phyloP scores from a whole-genome alignment of 2,113 vertebrate species.

The Boleophthalmus pectinirostris region DNA sequence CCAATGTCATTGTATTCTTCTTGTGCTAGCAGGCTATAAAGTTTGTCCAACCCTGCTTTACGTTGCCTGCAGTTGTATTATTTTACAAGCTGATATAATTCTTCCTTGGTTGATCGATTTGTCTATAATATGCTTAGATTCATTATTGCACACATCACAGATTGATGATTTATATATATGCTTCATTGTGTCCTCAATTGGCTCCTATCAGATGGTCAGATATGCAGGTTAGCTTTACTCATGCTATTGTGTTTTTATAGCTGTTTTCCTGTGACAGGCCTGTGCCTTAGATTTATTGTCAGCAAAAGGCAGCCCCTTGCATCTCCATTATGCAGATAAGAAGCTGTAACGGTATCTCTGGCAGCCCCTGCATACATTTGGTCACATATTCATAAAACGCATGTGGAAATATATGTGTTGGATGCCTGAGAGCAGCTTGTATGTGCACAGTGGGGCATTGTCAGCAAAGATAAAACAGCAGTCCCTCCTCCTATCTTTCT shows the following conservation, averaged over 20 bases:
- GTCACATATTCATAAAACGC: conserved; percentile 24
- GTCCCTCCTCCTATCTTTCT: conserved; percentile 13
- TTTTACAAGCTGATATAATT: conserved; percentile 1
- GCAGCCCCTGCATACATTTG: conserved; percentile 30
- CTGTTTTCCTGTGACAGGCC: conserved; percentile 36
- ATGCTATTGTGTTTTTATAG: conserved; percentile 14
- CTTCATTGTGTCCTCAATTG: background rate
- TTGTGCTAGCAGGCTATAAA: background rate
- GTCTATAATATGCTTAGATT: background rate
- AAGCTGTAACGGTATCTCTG: conserved; percentile 23
- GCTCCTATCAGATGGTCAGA: conserved; percentile 12
- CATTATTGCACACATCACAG: background rate
- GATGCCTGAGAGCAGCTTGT: conserved; percentile 8
- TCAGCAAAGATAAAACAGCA: conserved; percentile 22
- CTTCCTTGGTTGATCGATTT: background rate
- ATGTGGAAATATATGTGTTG: background rate
- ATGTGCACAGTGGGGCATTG: conserved; percentile 28
- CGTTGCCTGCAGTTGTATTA: background rate
- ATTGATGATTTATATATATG: background rate
- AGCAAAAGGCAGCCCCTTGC: background rate
- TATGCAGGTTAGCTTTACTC: conserved; percentile 31
- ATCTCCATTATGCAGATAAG: conserved; percentile 31
- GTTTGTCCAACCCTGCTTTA: background rate
- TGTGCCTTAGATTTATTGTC: conserved; percentile 40
- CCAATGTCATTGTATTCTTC: background rate